Conservation (phyloP, 2,113 vertebrate genomes). For the Stigmatopora nigra region DNA sequence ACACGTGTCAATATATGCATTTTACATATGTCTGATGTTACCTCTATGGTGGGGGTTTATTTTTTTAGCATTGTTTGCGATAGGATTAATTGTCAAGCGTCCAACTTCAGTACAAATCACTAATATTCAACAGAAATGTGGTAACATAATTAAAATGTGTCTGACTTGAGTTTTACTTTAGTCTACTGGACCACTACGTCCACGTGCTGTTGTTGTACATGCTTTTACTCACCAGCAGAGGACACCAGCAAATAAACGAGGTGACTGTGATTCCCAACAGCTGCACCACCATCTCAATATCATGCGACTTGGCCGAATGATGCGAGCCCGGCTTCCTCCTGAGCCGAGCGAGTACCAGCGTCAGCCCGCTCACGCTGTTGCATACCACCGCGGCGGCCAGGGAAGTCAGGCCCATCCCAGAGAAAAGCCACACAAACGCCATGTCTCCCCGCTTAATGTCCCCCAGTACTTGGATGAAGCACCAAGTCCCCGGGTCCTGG, state of each 20-base stretch:
- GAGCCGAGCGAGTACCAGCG: conserved; percentile 75
- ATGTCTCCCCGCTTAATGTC: conserved; percentile 60
- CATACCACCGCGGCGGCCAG: conserved; percentile 75
- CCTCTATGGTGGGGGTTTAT: too few species aligned
- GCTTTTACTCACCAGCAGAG: conserved; percentile 76
- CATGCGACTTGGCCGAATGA: conserved; percentile 70
- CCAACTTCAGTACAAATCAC: not conserved
- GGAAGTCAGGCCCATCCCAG: conserved; percentile 73
- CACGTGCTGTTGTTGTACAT: conserved; percentile 3
- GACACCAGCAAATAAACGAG: conserved; percentile 86
- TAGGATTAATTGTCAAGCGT: not conserved
- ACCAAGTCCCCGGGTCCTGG: conserved; percentile 81
- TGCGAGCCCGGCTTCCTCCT: conserved; percentile 62
- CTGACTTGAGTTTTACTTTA: not conserved
- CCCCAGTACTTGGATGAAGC: conserved; percentile 74
- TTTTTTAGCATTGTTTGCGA: not conserved
- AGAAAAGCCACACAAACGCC: conserved; percentile 75
- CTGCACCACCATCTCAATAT: conserved; percentile 89
- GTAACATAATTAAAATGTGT: not conserved
- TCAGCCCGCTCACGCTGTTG: conserved; percentile 80
- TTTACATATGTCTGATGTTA: not conserved
- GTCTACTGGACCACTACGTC: not conserved
- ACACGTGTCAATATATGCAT: too few species aligned
- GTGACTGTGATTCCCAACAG: conserved; percentile 84
- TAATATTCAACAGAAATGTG: not conserved